phyloP scores from a whole-genome alignment of 2,113 vertebrate species.

The Neolamprologus brichardi region DNA sequence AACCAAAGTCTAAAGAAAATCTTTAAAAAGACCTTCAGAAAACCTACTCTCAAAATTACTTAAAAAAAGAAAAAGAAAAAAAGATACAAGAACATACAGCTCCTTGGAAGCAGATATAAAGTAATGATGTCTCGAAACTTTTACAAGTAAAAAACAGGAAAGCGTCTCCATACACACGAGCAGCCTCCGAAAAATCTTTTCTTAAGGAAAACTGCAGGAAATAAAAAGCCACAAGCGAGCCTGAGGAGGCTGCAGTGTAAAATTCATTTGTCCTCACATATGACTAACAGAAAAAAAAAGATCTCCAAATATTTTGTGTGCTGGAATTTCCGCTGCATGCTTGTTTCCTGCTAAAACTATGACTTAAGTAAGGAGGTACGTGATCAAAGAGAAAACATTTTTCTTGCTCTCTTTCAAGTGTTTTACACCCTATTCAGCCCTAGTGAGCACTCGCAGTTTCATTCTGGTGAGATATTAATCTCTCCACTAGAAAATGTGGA shows the following conservation, averaged over 20 bases:
- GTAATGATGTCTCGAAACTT: not conserved
- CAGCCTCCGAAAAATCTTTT: not conserved
- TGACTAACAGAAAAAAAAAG: not conserved
- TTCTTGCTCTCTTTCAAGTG: not conserved
- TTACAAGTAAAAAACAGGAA: not conserved
- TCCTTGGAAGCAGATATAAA: not conserved
- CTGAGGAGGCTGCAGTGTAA: not conserved
- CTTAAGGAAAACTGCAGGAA: not conserved
- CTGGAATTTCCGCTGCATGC: not conserved
- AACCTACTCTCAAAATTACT: not conserved
- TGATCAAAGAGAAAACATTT: not conserved
- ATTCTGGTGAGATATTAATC: not conserved
- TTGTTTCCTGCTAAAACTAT: not conserved
- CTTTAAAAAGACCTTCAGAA: not conserved
- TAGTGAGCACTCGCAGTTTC: not conserved
- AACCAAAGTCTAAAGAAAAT: not conserved
- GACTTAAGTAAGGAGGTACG: not conserved
- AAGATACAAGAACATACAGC: not conserved
- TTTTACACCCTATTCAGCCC: not conserved
- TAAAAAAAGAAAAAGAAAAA: not conserved
- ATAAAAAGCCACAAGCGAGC: not conserved
- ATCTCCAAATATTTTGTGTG: not conserved
- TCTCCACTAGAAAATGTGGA: not conserved
- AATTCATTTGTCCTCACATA: not conserved
- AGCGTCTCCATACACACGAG: not conserved